Percentiles rank a stretch among this genome's conserved stretches.
Evolutionary conservation across 2,113 vertebrate genomes (phyloP).

Genomic region (Silurus glanis): DNA sequence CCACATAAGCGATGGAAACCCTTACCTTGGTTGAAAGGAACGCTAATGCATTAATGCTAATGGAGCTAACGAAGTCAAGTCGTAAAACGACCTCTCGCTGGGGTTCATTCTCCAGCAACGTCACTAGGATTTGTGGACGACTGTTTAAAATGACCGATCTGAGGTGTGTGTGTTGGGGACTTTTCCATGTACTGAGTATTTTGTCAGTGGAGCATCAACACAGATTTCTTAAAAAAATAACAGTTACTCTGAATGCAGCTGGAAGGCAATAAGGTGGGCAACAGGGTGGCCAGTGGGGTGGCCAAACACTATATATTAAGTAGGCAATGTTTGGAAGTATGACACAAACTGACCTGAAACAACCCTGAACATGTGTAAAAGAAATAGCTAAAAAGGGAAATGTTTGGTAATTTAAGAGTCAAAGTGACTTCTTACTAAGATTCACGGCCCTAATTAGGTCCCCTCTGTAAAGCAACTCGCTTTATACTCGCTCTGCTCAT

Average conservation of each 20-base stretch:
- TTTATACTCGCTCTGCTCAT: neutral
- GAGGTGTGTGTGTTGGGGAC: neutral
- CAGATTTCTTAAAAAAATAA: conserved; percentile 13
- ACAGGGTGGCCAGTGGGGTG: neutral
- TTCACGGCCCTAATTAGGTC: conserved; percentile 37
- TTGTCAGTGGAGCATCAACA: conserved; percentile 37
- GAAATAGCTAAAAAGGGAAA: conserved; percentile 11
- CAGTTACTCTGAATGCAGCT: neutral
- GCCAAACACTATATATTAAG: neutral
- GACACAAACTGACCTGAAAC: neutral
- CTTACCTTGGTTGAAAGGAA: conserved; percentile 17
- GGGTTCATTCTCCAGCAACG: neutral
- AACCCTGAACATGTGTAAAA: neutral
- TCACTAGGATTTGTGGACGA: conserved; percentile 9
- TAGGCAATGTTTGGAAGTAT: neutral
- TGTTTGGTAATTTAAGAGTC: conserved; percentile 14
- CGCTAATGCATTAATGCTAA: conserved; percentile 16
- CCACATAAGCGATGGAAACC: conserved; percentile 10
- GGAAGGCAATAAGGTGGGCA: neutral
- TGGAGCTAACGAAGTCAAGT: conserved; percentile 28
- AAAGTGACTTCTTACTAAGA: conserved; percentile 26
- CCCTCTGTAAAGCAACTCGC: conserved; percentile 29
- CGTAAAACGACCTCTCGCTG: neutral
- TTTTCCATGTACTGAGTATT: conserved; percentile 30
- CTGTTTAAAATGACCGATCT: neutral